Evolutionary conservation across 1,140 invertebrate genomes (phyloP).

Genomic region (Macrosteles quadrilineatus): DNA sequence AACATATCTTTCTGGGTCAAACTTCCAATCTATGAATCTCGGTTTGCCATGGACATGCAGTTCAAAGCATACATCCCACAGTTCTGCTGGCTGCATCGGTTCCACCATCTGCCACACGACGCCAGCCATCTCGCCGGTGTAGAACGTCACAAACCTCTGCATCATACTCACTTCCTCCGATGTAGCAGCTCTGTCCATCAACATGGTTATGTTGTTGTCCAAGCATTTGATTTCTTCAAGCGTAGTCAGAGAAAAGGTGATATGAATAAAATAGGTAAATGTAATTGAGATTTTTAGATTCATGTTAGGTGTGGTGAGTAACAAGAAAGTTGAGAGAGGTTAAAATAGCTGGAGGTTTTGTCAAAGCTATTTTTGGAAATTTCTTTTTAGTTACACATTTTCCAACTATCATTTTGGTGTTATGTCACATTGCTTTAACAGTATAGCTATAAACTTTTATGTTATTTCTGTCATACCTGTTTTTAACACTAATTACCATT

Average conservation of each 20-base stretch:
- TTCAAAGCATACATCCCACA: not conserved
- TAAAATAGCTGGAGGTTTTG: too few species aligned
- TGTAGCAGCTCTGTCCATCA: not conserved
- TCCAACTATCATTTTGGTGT: too few species aligned
- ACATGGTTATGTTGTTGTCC: not conserved
- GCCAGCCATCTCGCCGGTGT: not conserved
- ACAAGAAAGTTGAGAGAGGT: too few species aligned
- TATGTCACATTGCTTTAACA: too few species aligned
- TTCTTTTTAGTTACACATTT: too few species aligned
- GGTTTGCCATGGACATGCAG: not conserved
- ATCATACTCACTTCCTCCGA: not conserved
- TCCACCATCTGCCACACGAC: conserved; percentile 7
- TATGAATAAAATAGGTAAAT: too few species aligned
- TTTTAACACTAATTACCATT: too few species aligned
- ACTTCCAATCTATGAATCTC: not conserved
- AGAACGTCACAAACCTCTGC: not conserved
- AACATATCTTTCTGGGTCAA: not conserved
- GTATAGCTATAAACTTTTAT: too few species aligned
- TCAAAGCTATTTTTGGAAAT: too few species aligned
- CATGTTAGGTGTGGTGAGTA: too few species aligned
- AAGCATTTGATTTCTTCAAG: not conserved
- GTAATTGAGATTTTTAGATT: too few species aligned
- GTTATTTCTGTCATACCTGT: too few species aligned
- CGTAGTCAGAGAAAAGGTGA: not conserved
- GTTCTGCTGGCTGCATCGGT: not conserved